A percentile compares a stretch with the other conserved stretches of the same genome.
phyloP scores from a whole-genome alignment of 1,140 invertebrate genomes.

The Batillaria attramentaria region DNA sequence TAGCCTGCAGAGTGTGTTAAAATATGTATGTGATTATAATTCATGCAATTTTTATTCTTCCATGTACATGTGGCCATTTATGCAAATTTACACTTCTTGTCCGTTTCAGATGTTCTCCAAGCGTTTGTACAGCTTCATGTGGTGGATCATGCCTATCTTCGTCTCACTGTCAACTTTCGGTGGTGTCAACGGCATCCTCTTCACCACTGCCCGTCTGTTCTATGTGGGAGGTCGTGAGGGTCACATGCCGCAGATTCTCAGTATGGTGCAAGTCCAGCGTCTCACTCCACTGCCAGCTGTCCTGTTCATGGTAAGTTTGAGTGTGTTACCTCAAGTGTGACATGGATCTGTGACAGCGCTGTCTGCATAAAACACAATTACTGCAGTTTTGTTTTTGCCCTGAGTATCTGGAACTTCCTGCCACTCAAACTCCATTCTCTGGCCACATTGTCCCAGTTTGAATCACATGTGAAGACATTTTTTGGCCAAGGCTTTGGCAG shows the following conservation, averaged over 20 bases:
- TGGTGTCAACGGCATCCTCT: constrained; percentile 97
- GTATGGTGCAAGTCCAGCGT: constrained; percentile 92
- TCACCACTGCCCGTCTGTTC: constrained; percentile 97
- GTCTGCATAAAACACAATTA: no score
- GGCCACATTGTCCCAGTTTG: no score
- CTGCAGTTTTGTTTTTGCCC: no score
- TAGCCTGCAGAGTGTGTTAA: no score
- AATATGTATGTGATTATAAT: no score
- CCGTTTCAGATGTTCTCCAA: constrained; percentile 93
- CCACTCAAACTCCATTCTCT: background rate
- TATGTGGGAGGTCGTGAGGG: constrained; percentile 96
- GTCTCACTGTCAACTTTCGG: constrained; percentile 99
- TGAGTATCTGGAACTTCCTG: no score
- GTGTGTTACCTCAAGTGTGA: background rate
- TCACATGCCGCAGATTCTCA: constrained; percentile 96
- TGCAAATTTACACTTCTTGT: no score
- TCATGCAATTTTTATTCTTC: no score
- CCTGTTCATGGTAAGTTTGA: constrained; percentile 84
- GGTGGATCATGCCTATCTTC: constrained; percentile 98
- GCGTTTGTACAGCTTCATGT: constrained; percentile 89
- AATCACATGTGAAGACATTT: no score
- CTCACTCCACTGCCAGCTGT: constrained; percentile 96
- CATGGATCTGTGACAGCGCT: no score
- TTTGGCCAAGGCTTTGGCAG: no score
- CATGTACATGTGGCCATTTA: no score